Conservation (phyloP, 2,888 invertebrate species). For the Ophonus ardosiacus region DNA sequence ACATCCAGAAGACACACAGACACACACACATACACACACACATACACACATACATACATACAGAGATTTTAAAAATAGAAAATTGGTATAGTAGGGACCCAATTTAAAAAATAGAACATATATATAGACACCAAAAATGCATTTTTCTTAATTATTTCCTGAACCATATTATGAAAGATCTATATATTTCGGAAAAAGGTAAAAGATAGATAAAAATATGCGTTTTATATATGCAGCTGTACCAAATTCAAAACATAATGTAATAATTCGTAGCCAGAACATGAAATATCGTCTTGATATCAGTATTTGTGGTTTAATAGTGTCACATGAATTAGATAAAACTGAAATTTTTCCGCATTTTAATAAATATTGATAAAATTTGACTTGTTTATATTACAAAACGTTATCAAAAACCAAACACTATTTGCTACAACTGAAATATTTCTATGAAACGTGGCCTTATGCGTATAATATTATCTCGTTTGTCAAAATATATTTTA, state of each 20-base stretch:
- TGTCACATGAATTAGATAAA: constrained; percentile 46
- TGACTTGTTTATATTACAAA: constrained; percentile 33
- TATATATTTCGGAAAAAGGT: too few species aligned
- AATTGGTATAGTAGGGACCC: too few species aligned
- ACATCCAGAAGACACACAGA: too few species aligned
- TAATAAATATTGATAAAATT: constrained; percentile 45
- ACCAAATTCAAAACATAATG: not conserved
- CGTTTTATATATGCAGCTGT: too few species aligned
- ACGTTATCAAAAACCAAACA: constrained; percentile 32
- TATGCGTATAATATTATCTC: constrained; percentile 4
- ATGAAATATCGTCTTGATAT: constrained; percentile 1
- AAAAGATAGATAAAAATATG: too few species aligned
- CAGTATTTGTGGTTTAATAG: constrained; percentile 41
- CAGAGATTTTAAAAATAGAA: too few species aligned
- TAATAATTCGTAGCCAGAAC: not conserved
- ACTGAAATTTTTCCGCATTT: constrained; percentile 34
- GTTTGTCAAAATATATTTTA: not conserved
- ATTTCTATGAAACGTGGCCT: constrained; percentile 2
- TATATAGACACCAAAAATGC: too few species aligned
- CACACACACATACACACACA: too few species aligned
- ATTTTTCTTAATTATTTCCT: too few species aligned
- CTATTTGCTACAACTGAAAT: constrained; percentile 30
- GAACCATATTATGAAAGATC: too few species aligned
- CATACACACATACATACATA: too few species aligned
- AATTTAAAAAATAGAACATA: too few species aligned